Base-by-base conservation (phyloP, 2,888 invertebrate species). In the Dicroscelio sp. region DNA sequence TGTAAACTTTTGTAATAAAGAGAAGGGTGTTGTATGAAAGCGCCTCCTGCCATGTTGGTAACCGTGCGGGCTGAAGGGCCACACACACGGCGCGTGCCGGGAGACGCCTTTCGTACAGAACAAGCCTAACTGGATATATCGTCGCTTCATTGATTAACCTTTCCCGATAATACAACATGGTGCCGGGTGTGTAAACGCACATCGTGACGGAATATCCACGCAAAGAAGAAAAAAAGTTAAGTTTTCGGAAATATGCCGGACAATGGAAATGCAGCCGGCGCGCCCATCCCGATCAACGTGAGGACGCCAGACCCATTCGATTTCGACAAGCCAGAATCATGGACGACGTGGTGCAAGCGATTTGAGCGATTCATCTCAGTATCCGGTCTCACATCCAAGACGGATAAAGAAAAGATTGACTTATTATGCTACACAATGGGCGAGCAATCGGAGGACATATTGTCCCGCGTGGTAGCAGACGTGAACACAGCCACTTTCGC, bases 321-420 rank as follows among this genome's bases (percentile, higher is more conserved):
- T 31, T 92, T 93, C 48, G 33, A 38, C 0, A 84, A 91, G 55
- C 90, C 92, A 2, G 88, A 92, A 25, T 25, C 2, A n/a, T 67
- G 67, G 67, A 35, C 31, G 17, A 23, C 25, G 55, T 93, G 91
- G 88, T 48, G 60, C 3, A 92, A 90, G 60, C 25, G 92, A 30
- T 93, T 92, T 31, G 86, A 90, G 3, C 58, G 92, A 27, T 92
- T 90, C 30, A 25, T 93, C 8, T 85, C 90, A 2, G 83, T 93
- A 10, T 82, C 92, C 1, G 86, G 78, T 10, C 83, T 90, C n/a
- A 35, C 14, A 25, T 12, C 38, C 23, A 79, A 33, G 12, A n/a
- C 92, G 2, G 91, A 89, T 5, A 87, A 91, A 60, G 94, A 93
- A 43, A 91, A 92, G 78, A 90, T 93, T 3, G 90, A 94, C 63